Evolutionary conservation across 2,113 vertebrate genomes (phyloP), one percentile per base, ranked within the genome.

Genomic region (Upupa epops): DNA sequence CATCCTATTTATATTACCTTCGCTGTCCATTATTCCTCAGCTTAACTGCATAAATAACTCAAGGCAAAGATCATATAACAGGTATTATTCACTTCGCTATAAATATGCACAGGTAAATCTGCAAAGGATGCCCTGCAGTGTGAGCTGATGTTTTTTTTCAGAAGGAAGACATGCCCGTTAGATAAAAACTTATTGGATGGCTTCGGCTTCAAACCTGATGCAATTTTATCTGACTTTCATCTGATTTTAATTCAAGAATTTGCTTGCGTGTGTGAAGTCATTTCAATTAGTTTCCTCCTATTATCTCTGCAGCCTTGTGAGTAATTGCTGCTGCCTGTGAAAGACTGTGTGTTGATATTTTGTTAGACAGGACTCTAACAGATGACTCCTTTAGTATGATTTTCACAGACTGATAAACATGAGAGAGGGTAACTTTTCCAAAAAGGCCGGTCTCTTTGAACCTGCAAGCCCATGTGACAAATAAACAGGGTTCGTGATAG

Each of bases 241-340:
- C 74, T 92, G 66, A 79, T 94, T 96, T 96, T 80, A 91, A 86
- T 89, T 88, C 76, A 88, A 84, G 80, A 77, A 81, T 92, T 83
- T 86, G 54, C 61, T 74, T 89, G 68, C 29, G 31, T 36, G 24
- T 83, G 46, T 75, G 26, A 85, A 88, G 63, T 49, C 31, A 69
- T 79, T 94, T 90, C 80, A 73, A 26, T 96, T 88, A 29, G 48
- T 91, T 94, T 94, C 81, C 79, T 88, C 55, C 51, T 61, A 64
- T 94, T 96, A 76, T 92, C 75, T 78, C 32, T 86, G 20, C 63
- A 86, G 34, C 26, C n/a, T 52, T 89, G 40, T 75, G 61, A 93
- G 79, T 92, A 91, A 91, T 92, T 86, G 59, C 45, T 51, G 60
- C 80, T 83, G 83, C 48, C 81, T 76, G 4, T 82, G 65, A 84